These are phyloP conservation scores for Drosophila subquinaria DNA, from an alignment of 2,888 invertebrate genomes.

Conservation along the genomic window DNA sequence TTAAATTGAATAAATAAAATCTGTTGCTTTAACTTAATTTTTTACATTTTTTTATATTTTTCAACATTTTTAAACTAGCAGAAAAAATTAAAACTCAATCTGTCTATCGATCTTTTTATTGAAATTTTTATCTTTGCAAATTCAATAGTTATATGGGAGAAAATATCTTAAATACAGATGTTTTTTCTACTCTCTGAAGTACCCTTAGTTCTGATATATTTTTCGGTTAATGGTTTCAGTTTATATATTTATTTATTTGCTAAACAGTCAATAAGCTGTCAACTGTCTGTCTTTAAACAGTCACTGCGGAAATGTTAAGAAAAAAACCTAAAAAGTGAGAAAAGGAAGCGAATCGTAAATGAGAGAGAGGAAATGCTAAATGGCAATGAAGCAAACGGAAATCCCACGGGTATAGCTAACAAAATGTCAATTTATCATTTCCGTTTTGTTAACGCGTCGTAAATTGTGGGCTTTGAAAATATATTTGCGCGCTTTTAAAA, in stretches of 20 bases:
- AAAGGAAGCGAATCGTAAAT: slow-evolving; percentile 25
- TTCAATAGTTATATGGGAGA: too few relatives aligned
- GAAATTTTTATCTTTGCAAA: too few relatives aligned
- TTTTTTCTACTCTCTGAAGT: too few relatives aligned
- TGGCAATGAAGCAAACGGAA: slow-evolving; percentile 49
- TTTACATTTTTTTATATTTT: too few relatives aligned
- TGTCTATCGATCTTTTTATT: too few relatives aligned
- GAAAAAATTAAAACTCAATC: too few relatives aligned
- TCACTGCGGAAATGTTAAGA: slow-evolving; percentile 44
- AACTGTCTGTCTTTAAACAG: slow-evolving; percentile 4
- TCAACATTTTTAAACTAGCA: too few relatives aligned
- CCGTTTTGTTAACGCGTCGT: slow-evolving; percentile 65
- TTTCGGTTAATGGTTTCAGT: slow-evolving; percentile 30
- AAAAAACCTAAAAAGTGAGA: slow-evolving; percentile 32
- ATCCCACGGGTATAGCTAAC: slow-evolving; percentile 46
- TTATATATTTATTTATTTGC: slow-evolving; percentile 12
- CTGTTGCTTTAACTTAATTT: too few relatives aligned
- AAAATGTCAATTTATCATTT: slow-evolving; percentile 80
- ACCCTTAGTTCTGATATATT: background rate
- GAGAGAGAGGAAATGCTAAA: slow-evolving; percentile 40
- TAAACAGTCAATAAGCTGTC: slow-evolving; percentile 12
- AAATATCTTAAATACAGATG: too few relatives aligned
- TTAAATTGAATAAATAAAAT: too few relatives aligned
- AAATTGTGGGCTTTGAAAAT: slow-evolving; percentile 60
- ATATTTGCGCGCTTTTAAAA: slow-evolving; percentile 58